These are phyloP conservation scores for Eulemur mongoz DNA, from an alignment of 2,797 vertebrate species.

Conservation along the genomic window DNA sequence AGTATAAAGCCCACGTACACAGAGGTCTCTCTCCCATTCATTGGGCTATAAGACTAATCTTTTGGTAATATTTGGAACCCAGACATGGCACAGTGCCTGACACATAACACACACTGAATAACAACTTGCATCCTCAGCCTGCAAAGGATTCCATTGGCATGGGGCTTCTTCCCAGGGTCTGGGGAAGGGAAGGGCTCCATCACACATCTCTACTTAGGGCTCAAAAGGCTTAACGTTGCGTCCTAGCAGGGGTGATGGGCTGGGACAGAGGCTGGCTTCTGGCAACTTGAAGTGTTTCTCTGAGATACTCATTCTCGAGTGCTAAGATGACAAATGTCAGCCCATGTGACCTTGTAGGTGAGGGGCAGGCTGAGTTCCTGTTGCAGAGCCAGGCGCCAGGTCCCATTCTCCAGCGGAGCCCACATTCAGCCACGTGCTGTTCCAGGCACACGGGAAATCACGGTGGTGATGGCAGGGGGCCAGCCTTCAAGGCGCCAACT, in stretches of 20 bases:
- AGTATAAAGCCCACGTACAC: neutral
- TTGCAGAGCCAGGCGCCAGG: neutral
- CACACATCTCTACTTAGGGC: neutral
- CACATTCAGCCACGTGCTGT: neutral
- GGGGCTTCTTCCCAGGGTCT: neutral
- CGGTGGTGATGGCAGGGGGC: fast-evolving
- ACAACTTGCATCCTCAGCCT: neutral
- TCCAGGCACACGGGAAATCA: neutral
- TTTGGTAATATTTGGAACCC: conserved; percentile 17
- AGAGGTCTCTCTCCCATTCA: neutral
- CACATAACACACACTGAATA: neutral
- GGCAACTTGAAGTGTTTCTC: neutral
- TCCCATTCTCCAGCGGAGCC: neutral
- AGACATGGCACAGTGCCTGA: neutral
- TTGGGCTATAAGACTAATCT: neutral
- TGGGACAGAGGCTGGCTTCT: neutral
- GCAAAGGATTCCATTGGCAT: neutral
- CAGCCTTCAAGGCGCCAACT: neutral
- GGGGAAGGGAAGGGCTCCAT: neutral
- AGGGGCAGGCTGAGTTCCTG: neutral
- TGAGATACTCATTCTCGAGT: neutral
- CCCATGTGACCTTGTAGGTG: neutral
- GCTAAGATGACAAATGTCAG: neutral
- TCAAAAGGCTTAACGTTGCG: neutral
- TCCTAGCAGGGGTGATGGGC: neutral